Conservation (phyloP, 2,888 invertebrate species). For the Camptogramma bilineatum region DNA sequence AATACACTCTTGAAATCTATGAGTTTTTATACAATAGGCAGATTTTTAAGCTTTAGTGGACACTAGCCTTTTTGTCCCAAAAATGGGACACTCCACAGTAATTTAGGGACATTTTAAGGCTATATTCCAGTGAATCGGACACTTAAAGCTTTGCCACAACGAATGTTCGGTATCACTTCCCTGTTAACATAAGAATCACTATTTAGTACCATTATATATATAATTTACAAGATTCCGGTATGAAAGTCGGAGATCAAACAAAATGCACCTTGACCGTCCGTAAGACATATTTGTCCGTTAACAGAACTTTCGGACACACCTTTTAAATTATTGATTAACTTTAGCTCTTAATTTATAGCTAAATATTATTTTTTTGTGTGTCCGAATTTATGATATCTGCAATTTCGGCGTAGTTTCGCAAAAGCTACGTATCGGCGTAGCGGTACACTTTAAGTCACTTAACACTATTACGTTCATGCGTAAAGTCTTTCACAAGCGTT, state of each 20-base stretch:
- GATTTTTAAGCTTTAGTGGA: not conserved
- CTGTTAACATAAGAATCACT: constrained; percentile 56
- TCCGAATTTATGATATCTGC: constrained; percentile 12
- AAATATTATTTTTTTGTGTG: constrained; percentile 21
- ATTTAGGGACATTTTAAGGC: constrained; percentile 25
- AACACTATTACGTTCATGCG: constrained; percentile 23
- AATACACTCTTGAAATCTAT: no score
- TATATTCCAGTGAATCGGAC: constrained; percentile 31
- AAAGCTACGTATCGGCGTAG: constrained; percentile 30
- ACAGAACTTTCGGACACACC: not conserved
- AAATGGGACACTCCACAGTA: constrained; percentile 17
- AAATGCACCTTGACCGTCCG: constrained; percentile 31
- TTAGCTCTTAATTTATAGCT: not conserved
- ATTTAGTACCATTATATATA: constrained; percentile 48
- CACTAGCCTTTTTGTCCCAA: constrained; percentile 4
- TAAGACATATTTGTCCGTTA: not conserved
- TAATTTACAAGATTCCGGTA: constrained; percentile 41
- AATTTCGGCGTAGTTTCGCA: constrained; percentile 23
- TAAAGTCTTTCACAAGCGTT: constrained; percentile 28
- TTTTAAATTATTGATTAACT: not conserved
- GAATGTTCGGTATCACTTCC: constrained; percentile 51
- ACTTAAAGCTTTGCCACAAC: constrained; percentile 61
- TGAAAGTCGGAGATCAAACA: constrained; percentile 35
- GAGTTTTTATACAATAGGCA: no score
- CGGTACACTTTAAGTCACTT: constrained; percentile 21